These are phyloP conservation scores for Tetragonula carbonaria DNA, from an alignment of 2,888 invertebrate species.

Conservation along the genomic window DNA sequence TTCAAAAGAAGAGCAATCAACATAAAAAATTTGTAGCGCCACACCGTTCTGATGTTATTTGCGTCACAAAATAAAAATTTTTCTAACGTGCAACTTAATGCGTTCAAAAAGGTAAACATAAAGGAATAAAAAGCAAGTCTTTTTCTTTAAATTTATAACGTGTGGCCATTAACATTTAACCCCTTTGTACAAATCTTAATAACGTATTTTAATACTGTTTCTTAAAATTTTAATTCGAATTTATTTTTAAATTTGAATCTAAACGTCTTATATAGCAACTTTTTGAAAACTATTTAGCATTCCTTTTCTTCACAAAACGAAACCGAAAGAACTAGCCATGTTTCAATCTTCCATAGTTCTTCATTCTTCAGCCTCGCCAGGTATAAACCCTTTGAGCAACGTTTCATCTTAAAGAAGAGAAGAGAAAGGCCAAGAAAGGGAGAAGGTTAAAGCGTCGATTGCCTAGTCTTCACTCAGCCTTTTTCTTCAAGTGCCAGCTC, in stretches of 20 bases:
- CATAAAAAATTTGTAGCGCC: too few species aligned
- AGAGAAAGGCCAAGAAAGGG: slow-evolving; percentile 13
- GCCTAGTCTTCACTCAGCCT: slow-evolving; percentile 15
- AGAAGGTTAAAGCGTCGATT: slow-evolving; percentile 36
- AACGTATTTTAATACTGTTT: too few species aligned
- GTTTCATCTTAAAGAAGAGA: slow-evolving; percentile 4
- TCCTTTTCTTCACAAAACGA: not conserved
- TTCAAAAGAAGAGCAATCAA: too few species aligned
- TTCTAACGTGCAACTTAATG: too few species aligned
- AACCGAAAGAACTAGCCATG: not conserved
- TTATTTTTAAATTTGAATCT: not conserved
- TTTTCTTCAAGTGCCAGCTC: slow-evolving; percentile 25
- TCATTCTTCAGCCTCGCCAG: not conserved
- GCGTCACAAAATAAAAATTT: too few species aligned
- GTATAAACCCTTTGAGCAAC: not conserved
- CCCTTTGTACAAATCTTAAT: too few species aligned
- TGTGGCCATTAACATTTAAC: too few species aligned
- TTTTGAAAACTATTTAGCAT: not conserved
- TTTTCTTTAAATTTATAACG: too few species aligned
- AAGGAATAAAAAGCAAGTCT: too few species aligned
- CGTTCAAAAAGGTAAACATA: too few species aligned
- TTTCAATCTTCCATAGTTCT: slow-evolving; percentile 6
- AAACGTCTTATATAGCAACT: not conserved
- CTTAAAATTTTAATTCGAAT: too few species aligned
- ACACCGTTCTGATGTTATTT: too few species aligned